Percentiles rank a stretch among this genome's conserved stretches.
These are phyloP conservation scores for Clamator glandarius DNA, from an alignment of 2,797 vertebrate genomes.

Conservation along the genomic window DNA sequence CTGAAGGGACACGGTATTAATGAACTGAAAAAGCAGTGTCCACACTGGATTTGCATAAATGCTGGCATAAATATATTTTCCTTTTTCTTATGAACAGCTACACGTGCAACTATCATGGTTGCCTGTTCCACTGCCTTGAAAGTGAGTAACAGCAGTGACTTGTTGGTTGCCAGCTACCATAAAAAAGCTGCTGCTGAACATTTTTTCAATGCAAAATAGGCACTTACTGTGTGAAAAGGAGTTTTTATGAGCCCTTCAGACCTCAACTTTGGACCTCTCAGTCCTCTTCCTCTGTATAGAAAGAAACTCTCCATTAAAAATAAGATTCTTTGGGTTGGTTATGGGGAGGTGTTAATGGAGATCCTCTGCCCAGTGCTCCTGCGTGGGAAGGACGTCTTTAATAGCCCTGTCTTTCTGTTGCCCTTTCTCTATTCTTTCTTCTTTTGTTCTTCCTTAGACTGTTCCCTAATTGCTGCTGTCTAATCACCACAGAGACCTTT, in stretches of 20 bases:
- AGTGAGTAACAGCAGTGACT: not conserved
- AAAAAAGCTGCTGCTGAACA: not conserved
- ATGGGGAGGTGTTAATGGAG: not conserved
- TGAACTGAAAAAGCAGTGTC: not conserved
- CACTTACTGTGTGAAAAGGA: not conserved
- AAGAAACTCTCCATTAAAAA: not conserved
- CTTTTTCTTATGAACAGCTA: not conserved
- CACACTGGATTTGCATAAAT: not conserved
- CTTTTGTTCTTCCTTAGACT: constrained; percentile 33
- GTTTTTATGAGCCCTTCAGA: constrained; percentile 43
- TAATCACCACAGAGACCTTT: constrained; percentile 4
- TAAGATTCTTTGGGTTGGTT: not conserved
- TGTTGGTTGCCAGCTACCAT: not conserved
- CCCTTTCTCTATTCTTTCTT: constrained; percentile 18
- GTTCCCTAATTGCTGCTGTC: constrained; percentile 37
- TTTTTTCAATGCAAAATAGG: not conserved
- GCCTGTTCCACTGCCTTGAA: not conserved
- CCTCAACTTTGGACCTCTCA: constrained; percentile 27
- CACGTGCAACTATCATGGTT: not conserved
- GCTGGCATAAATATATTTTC: not conserved
- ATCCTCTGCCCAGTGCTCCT: constrained; percentile 70
- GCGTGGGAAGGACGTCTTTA: constrained; percentile 53
- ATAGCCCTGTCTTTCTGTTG: constrained; percentile 58
- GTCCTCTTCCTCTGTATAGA: not conserved
- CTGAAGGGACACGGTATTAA: constrained; percentile 26